Conservation (phyloP, 2,888 invertebrate species). For the Melitaea athalia region DNA sequence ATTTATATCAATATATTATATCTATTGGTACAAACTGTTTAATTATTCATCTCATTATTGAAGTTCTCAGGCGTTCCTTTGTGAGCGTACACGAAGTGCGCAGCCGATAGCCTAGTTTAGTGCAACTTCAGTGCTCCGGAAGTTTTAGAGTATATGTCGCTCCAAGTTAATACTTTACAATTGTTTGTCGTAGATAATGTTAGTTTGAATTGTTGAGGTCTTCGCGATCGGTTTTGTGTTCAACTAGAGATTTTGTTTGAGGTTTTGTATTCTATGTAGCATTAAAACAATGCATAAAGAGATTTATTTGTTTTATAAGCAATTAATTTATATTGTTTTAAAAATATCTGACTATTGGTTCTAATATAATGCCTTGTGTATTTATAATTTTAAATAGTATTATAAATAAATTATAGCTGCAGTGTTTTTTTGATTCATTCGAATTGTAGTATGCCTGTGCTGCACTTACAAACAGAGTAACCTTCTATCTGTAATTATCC, state of each 20-base stretch:
- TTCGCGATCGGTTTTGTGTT: constrained; percentile 1
- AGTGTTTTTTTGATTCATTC: too few species aligned
- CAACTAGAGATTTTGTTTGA: not conserved
- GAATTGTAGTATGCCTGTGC: too few species aligned
- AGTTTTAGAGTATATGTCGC: constrained; percentile 66
- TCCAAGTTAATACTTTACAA: constrained; percentile 38
- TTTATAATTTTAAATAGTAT: too few species aligned
- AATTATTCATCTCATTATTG: constrained; percentile 80
- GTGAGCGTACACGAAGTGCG: constrained; percentile 59
- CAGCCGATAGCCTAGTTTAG: constrained; percentile 71
- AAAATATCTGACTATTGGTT: too few species aligned
- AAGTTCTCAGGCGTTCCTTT: constrained; percentile 71
- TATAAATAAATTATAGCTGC: too few species aligned
- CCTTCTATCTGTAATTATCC: too few species aligned
- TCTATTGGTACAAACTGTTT: constrained; percentile 53
- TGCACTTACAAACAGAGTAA: too few species aligned
- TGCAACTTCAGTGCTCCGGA: constrained; percentile 53
- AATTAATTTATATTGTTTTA: too few species aligned
- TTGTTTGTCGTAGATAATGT: constrained; percentile 39
- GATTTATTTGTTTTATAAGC: too few species aligned
- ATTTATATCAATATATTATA: constrained; percentile 1
- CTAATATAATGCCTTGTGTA: too few species aligned
- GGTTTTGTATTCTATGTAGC: not conserved
- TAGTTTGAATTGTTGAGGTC: constrained; percentile 34
- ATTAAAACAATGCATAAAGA: not conserved